Evolutionary conservation across 1,140 invertebrate species (phyloP).

Genomic region (Bombus haemorrhoidalis): DNA sequence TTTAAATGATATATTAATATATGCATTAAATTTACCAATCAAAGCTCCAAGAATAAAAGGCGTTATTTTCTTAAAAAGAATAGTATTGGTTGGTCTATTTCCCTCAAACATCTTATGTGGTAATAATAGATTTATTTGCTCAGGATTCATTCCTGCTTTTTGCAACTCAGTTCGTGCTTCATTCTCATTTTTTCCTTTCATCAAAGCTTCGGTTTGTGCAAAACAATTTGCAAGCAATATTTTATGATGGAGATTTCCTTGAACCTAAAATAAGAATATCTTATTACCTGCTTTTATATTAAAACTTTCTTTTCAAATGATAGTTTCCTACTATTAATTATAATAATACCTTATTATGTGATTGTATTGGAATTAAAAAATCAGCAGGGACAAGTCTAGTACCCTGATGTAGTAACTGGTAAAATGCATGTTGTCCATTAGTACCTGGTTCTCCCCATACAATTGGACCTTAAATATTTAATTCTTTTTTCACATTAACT

Average conservation of each 20-base stretch:
- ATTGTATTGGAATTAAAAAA: constrained; percentile 96
- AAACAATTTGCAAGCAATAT: constrained; percentile 98
- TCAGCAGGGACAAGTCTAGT: constrained; percentile 96
- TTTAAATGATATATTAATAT: constrained; percentile 31
- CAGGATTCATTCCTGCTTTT: constrained; percentile 87
- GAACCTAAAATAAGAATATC: constrained; percentile 68
- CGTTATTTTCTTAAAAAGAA: constrained; percentile 96
- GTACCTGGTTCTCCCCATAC: constrained; percentile 97
- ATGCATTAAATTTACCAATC: constrained; percentile 89
- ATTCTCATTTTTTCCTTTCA: constrained; percentile 93
- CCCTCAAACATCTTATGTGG: constrained; percentile 99
- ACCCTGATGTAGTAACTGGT: constrained; percentile 97
- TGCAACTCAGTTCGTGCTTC: constrained; percentile 90
- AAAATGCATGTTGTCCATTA: constrained; percentile 99
- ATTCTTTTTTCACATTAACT: constrained; percentile 16
- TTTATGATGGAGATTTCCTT: constrained; percentile 87
- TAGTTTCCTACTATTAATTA: not conserved
- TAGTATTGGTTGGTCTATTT: constrained; percentile 98
- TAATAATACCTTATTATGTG: constrained; percentile 93
- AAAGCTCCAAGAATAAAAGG: constrained; percentile 97
- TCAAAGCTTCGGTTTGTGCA: constrained; percentile 98
- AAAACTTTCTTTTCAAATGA: not conserved
- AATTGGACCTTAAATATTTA: constrained; percentile 83
- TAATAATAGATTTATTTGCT: constrained; percentile 90
- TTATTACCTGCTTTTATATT: not conserved